These are phyloP conservation scores for Osmerus mordax DNA, from an alignment of 2,113 vertebrate species.

Conservation along the genomic window DNA sequence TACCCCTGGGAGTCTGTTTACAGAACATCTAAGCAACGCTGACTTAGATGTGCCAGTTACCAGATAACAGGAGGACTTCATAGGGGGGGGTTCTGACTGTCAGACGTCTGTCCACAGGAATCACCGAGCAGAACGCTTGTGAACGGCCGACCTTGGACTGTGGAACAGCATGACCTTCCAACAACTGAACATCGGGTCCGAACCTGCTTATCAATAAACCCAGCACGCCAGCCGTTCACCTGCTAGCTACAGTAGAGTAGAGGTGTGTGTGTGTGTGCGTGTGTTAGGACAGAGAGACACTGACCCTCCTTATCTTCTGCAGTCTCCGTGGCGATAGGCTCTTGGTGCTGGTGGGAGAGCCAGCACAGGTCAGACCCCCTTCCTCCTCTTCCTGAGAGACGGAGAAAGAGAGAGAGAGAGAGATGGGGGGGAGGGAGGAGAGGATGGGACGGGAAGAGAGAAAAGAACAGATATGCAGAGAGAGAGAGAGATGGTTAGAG, in stretches of 20 bases:
- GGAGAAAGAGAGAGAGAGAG: constrained; percentile 18
- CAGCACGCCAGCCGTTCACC: no score
- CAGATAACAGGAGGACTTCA: no score
- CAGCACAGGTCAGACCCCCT: constrained; percentile 58
- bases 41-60: no score
- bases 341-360: constrained; percentile 79
- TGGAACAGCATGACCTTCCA: no score
- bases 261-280: neutral
- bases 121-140: no score
- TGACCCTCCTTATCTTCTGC: constrained; percentile 72
- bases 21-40: no score
- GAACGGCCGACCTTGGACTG: no score
- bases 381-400: constrained; percentile 67
- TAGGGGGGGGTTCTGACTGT: no score
- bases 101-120: no score
- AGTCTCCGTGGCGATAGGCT: constrained; percentile 78
- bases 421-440: neutral
- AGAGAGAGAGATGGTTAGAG: neutral
- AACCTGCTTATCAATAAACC: no score
- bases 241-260: constrained; percentile 24
- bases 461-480: neutral
- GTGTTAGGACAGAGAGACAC: neutral
- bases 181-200: no score
- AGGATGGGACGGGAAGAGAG: neutral
- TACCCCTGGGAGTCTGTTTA: no score